Evolutionary conservation across 2,888 invertebrate species (phyloP).

Genomic region (Abrostola triplasia): DNA sequence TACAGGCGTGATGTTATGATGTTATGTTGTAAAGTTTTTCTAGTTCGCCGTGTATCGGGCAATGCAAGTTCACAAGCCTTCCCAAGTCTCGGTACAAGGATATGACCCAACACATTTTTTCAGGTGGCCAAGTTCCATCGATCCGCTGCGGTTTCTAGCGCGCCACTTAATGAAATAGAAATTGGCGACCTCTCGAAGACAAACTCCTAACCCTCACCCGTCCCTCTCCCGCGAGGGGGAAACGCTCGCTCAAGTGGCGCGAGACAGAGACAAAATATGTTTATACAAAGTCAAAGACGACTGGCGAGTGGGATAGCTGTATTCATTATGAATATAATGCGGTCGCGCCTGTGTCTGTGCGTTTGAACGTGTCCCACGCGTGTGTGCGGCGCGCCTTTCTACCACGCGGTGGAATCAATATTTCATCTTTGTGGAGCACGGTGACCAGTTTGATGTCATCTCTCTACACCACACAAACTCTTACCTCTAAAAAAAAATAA

Average conservation of each 20-base stretch:
- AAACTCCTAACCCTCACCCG: constrained; percentile 83
- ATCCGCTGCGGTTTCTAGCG: constrained; percentile 84
- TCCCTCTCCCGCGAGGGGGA: constrained; percentile 78
- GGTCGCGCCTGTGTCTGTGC: constrained; percentile 85
- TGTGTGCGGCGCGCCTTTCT: constrained; percentile 79
- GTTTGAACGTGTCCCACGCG: constrained; percentile 71
- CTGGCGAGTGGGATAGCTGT: constrained; percentile 87
- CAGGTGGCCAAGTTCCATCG: constrained; percentile 77
- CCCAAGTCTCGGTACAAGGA: constrained; percentile 25
- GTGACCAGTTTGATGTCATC: constrained; percentile 64
- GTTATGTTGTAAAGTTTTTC: too few relatives aligned
- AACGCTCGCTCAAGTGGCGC: constrained; percentile 76
- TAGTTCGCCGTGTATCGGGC: not conserved
- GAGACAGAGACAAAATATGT: constrained; percentile 85
- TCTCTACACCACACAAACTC: constrained; percentile 32
- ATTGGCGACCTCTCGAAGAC: constrained; percentile 87
- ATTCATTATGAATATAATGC: constrained; percentile 89
- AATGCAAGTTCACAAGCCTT: not conserved
- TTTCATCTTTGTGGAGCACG: constrained; percentile 80
- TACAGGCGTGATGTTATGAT: too few relatives aligned
- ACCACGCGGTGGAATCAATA: constrained; percentile 83
- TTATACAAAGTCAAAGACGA: constrained; percentile 88
- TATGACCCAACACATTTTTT: constrained; percentile 63
- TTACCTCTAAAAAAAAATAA: constrained; percentile 20
- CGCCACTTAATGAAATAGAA: constrained; percentile 88